These are phyloP conservation scores for Tetranychus cinnabarinus DNA, from an alignment of 1,140 invertebrate genomes.

Conservation along the genomic window DNA sequence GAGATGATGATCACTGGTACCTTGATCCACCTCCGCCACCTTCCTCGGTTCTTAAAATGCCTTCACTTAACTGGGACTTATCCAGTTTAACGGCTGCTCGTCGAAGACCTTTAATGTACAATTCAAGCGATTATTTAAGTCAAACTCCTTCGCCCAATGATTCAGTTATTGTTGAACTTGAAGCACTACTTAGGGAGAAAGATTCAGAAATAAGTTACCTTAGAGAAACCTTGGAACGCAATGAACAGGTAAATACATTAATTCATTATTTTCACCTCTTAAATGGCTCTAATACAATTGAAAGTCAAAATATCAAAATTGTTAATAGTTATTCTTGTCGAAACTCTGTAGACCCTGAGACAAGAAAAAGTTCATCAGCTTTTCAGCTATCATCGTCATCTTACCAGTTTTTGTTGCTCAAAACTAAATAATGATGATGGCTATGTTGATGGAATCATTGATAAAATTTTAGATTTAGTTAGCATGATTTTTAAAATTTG, in stretches of 20 bases:
- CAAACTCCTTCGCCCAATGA: constrained; percentile 53
- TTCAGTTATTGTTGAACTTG: constrained; percentile 51
- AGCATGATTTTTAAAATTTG: too few relatives aligned
- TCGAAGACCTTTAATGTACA: neutral
- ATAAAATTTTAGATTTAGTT: neutral
- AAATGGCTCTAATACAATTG: too few relatives aligned
- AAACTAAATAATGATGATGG: too few relatives aligned
- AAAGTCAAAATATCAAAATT: too few relatives aligned
- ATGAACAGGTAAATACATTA: constrained; percentile 28
- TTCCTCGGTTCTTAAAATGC: neutral
- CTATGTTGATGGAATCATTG: too few relatives aligned
- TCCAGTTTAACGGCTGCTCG: neutral
- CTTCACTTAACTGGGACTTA: neutral
- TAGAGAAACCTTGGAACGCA: constrained; percentile 48
- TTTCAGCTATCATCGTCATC: too few relatives aligned
- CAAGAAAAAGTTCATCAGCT: too few relatives aligned
- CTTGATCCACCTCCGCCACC: neutral
- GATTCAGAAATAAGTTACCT: constrained; percentile 44
- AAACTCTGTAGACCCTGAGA: too few relatives aligned
- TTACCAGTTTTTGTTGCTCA: too few relatives aligned
- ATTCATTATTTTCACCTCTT: too few relatives aligned
- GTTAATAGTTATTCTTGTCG: too few relatives aligned
- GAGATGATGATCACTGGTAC: neutral
- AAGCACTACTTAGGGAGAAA: constrained; percentile 40
- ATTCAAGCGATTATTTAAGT: constrained; percentile 12